Percentiles rank a stretch among this genome's conserved stretches.
Evolutionary conservation across 2,888 invertebrate species (phyloP).

Genomic region (Elgonia sp.): DNA sequence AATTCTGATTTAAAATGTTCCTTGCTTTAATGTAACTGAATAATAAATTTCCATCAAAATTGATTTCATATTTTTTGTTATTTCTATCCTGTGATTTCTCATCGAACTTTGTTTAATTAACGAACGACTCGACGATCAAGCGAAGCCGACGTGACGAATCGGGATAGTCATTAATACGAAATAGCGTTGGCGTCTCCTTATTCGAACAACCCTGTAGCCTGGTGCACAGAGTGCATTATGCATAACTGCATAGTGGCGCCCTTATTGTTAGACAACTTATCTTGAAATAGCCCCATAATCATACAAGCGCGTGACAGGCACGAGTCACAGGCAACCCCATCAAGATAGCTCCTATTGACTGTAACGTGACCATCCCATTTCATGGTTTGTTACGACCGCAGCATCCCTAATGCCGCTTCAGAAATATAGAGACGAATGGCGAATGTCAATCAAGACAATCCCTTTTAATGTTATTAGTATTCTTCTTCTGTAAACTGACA

Average conservation of each 20-base stretch:
- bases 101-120: slow-evolving; percentile 41
- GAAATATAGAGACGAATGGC: slow-evolving; percentile 44
- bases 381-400: slow-evolving; percentile 68
- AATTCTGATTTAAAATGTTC: too few species aligned
- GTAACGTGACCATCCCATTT: slow-evolving; percentile 73
- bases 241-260: slow-evolving; percentile 54
- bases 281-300: slow-evolving; percentile 68
- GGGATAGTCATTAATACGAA: slow-evolving; percentile 45
- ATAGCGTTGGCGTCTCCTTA: too few species aligned
- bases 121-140: neutral
- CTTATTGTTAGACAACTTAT: slow-evolving; percentile 67
- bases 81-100: slow-evolving; percentile 10
- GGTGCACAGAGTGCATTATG: slow-evolving; percentile 54
- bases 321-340: slow-evolving; percentile 51
- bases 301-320: slow-evolving; percentile 66
- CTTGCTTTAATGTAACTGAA: too few species aligned
- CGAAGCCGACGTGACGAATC: slow-evolving; percentile 44
- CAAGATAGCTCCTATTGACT: slow-evolving; percentile 65
- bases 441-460: slow-evolving; percentile 59
- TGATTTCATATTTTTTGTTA: neutral
- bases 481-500: slow-evolving; percentile 60
- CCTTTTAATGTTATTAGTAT: slow-evolving; percentile 59
- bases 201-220: too few species aligned
- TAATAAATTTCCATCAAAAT: too few species aligned
- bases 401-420: slow-evolving; percentile 64